Conservation (phyloP, 2,888 invertebrate genomes). For the Euspilapteryx auroguttella region DNA sequence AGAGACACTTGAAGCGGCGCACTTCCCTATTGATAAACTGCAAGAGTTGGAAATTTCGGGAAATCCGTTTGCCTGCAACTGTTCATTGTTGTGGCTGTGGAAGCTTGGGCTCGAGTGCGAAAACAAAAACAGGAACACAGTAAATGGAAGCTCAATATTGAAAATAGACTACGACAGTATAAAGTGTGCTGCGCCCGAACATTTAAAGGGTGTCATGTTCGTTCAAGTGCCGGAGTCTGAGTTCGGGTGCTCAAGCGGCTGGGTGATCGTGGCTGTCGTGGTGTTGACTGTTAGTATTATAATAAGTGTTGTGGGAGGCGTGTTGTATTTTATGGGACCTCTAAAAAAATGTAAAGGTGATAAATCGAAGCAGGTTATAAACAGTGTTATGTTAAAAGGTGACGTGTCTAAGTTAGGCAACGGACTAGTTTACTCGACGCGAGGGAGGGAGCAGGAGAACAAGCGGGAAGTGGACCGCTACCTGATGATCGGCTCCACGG, state of each 20-base stretch:
- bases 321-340: conserved; percentile 53
- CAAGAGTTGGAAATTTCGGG: conserved; percentile 75
- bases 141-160: conserved; percentile 33
- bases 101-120: conserved; percentile 60
- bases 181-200: conserved; percentile 61
- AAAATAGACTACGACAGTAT: conserved; percentile 62
- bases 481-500: conserved; percentile 53
- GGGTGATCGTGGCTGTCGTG: conserved; percentile 59
- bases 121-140: conserved; percentile 29
- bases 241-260: conserved; percentile 64
- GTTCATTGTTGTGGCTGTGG: conserved; percentile 86
- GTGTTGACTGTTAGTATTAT: conserved; percentile 56
- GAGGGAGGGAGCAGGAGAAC: conserved; percentile 45
- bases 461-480: conserved; percentile 53
- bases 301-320: conserved; percentile 51
- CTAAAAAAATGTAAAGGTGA: conserved; percentile 54
- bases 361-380: conserved; percentile 56
- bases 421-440: conserved; percentile 48
- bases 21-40: conserved; percentile 81
- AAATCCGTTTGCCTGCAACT: conserved; percentile 85
- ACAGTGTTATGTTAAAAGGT: conserved; percentile 52
- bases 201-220: conserved; percentile 51
- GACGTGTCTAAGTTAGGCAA: conserved; percentile 53
- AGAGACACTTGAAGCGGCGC: conserved; percentile 74
- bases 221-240: conserved; percentile 64